These are phyloP conservation scores for Kryptolebias ocellatus DNA, from an alignment of 2,797 vertebrate genomes.

Conservation along the genomic window DNA sequence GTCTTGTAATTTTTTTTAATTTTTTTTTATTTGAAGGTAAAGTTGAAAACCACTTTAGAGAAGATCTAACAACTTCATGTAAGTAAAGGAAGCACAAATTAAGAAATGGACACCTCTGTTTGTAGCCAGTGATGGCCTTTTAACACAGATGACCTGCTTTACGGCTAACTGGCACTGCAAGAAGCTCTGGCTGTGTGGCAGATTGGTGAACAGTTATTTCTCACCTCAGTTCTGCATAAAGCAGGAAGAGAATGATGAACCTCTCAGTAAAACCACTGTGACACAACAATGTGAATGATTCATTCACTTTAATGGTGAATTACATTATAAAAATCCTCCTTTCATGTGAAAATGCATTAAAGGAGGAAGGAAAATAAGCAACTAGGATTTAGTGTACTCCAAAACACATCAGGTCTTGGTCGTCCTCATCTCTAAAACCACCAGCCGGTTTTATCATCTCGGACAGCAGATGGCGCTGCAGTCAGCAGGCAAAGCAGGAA, in stretches of 20 bases:
- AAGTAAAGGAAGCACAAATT: no score
- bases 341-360: not conserved
- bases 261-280: conserved; percentile 9
- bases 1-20: not conserved
- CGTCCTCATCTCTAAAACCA: no score
- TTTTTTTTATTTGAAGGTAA: not conserved
- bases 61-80: no score
- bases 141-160: conserved; percentile 16
- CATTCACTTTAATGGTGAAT: conserved; percentile 4
- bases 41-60: no score
- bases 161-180: conserved; percentile 29
- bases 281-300: not conserved
- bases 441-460: no score
- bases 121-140: no score
- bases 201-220: conserved; percentile 24
- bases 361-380: not conserved
- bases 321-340: no score
- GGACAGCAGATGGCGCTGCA: not conserved
- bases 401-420: not conserved
- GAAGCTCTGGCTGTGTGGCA: conserved; percentile 57
- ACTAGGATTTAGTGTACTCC: not conserved
- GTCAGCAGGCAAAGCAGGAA: not conserved
- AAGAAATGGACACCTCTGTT: no score
- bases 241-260: conserved; percentile 8
- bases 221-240: conserved; percentile 11